Conservation (phyloP, 2,888 invertebrate genomes). For the Ceriagrion tenellum region DNA sequence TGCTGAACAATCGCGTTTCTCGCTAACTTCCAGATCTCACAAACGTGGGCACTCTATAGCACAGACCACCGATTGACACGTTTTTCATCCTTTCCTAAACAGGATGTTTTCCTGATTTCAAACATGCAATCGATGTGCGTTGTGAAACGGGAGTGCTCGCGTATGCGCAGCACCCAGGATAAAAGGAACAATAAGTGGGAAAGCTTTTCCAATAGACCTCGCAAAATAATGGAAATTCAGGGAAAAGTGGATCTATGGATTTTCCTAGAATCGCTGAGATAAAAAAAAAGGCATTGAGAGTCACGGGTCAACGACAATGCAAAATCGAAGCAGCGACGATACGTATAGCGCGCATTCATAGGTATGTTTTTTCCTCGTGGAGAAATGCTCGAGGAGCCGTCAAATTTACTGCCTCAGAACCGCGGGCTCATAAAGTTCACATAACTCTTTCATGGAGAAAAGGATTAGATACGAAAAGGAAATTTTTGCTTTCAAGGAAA, state of each 20-base stretch:
- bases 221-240: not conserved
- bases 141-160: not conserved
- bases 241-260: not conserved
- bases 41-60: no score
- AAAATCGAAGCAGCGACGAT: not conserved
- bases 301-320: not conserved
- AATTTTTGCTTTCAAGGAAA: no score
- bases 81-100: no score
- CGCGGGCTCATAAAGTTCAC: not conserved
- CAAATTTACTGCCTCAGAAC: not conserved
- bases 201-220: not conserved
- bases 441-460: not conserved
- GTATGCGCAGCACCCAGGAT: not conserved
- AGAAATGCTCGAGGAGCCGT: not conserved
- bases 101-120: no score
- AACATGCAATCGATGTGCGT: not conserved
- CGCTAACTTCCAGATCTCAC: no score
- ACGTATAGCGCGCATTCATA: not conserved
- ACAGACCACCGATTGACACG: no score
- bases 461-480: not conserved
- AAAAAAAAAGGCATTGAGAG: not conserved
- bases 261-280: not conserved
- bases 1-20: no score
- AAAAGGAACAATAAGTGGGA: not conserved
- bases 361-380: not conserved